Evolutionary conservation across 2,888 invertebrate species (phyloP).

Genomic region (Sthenelais limicola): DNA sequence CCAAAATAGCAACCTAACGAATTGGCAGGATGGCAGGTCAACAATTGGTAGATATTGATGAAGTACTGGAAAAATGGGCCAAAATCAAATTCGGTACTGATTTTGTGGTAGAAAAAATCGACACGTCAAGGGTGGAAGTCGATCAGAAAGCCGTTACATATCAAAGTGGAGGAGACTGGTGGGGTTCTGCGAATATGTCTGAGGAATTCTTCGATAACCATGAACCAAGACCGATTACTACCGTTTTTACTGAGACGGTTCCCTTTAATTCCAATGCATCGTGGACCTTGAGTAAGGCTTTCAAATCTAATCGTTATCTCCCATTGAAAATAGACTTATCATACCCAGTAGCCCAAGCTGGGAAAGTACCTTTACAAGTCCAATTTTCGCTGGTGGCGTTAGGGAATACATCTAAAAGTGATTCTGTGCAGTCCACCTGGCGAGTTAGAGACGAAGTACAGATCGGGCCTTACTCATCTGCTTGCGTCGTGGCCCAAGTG

Average conservation of each 20-base stretch:
- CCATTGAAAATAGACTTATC: constrained; percentile 21
- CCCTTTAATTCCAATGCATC: constrained; percentile 27
- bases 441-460: not conserved
- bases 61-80: constrained; percentile 37
- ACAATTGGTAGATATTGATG: constrained; percentile 39
- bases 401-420: too few species aligned
- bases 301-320: constrained; percentile 35
- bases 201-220: constrained; percentile 43
- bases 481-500: constrained; percentile 23
- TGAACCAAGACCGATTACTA: not conserved
- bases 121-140: constrained; percentile 34
- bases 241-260: constrained; percentile 5
- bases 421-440: constrained; percentile 21
- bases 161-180: constrained; percentile 41
- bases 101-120: constrained; percentile 33
- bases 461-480: constrained; percentile 38
- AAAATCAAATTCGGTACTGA: constrained; percentile 20
- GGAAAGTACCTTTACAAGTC: constrained; percentile 31
- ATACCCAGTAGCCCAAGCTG: constrained; percentile 37
- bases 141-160: constrained; percentile 36
- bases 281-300: constrained; percentile 41
- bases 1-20: too few species aligned
- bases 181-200: constrained; percentile 10
- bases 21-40: constrained; percentile 32
- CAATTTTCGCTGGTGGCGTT: not conserved